These are phyloP conservation scores for Neoniphon sammara DNA, from an alignment of 2,797 vertebrate species.

Conservation along the genomic window DNA sequence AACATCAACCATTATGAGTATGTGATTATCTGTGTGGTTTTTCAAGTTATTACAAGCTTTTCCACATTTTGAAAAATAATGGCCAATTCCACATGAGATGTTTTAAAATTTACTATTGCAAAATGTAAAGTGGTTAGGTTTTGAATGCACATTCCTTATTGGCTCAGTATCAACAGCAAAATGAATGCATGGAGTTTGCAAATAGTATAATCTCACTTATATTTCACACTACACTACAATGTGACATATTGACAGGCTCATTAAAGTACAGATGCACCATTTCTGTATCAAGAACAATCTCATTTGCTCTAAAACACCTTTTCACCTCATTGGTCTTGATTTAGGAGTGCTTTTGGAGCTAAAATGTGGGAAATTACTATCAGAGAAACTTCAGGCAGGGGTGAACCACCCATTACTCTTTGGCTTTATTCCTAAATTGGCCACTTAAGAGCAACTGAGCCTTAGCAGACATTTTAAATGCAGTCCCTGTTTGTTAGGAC, in stretches of 20 bases:
- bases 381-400: slow-evolving; percentile 45
- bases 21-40: background rate
- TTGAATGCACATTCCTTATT: slow-evolving; percentile 1
- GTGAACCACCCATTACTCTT: slow-evolving; percentile 47
- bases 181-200: background rate
- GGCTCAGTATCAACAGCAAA: background rate
- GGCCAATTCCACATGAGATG: background rate
- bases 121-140: background rate
- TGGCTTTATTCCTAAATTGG: slow-evolving; percentile 52
- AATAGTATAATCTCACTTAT: slow-evolving; percentile 19
- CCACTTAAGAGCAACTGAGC: slow-evolving; percentile 46
- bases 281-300: slow-evolving; percentile 24
- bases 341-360: slow-evolving; percentile 37
- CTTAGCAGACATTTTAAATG: slow-evolving; percentile 36
- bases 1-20: background rate
- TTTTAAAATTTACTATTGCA: background rate
- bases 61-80: background rate
- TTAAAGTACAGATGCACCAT: slow-evolving; percentile 12
- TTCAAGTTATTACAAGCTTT: background rate
- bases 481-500: slow-evolving; percentile 24
- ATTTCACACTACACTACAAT: slow-evolving; percentile 18
- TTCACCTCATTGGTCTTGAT: slow-evolving; percentile 57
- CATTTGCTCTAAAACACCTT: slow-evolving; percentile 50
- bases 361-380: slow-evolving; percentile 50
- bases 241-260: background rate